Base-by-base conservation (phyloP, 2,113 vertebrate species). In the Herpetotheres cachinnans region DNA sequence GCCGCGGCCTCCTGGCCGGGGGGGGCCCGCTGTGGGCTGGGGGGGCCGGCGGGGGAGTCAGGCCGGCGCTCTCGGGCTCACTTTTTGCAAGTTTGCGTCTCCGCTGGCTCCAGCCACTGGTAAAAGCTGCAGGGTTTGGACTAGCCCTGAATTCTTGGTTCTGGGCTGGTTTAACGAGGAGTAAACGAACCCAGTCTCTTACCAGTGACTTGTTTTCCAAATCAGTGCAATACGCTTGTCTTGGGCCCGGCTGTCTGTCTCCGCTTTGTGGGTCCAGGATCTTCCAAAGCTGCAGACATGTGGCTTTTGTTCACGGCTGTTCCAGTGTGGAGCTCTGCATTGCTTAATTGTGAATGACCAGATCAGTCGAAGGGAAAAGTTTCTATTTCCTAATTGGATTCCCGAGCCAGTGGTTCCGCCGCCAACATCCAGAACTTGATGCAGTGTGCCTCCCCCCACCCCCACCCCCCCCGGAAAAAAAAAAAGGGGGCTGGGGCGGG, bases 401-500 rank as follows among this genome's bases (percentile, higher is more conserved):
- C 30, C 10, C 2, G 40, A 61, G 47, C 34, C 54, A 52, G 5
- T 46, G 16, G 19, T 65, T 95, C 52, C 27, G 26, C 7, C 58
- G 20, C 26, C 42, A 71, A 40, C 25, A 50, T 3, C 8, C 71
- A 67, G 47, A 89, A 50, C 61, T 36, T 74, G 24, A 74, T 50
- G 47, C 22, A 58, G 47, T 82, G 82, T 84, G 29, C 6, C 42
- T 13, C 10, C 42, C 42, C 42, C 42, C 42, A 13, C 42, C 42
- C 42, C 42, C n/a, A n/a, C n/a, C 0, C 24, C 19, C 16, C 29
- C 20, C 26, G 34, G 56, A 10, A 24, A 32, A 56, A 70, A 55
- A 55, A 27, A 6, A 8, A 9, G 27, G 40, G 44, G 18, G 2
- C 20, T 72, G 34, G 29, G 36, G 5, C 0, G 0, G 17, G 21